phyloP scores from a whole-genome alignment of 2,113 vertebrate genomes.

The Rhegmatorhina hoffmannsi region DNA sequence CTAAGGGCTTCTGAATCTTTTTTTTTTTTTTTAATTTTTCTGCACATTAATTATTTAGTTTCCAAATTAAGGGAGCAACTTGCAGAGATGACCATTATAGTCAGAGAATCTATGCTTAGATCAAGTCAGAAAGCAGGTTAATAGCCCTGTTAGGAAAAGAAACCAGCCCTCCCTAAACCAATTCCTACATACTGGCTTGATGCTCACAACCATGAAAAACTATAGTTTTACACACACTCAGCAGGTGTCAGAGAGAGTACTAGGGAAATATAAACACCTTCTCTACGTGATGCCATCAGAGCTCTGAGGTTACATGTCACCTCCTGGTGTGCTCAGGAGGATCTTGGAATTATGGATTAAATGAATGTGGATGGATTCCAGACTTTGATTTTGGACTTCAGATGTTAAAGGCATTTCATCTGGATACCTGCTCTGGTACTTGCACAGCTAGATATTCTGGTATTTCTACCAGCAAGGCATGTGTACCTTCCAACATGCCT shows the following conservation, averaged over 20 bases:
- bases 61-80: conserved; percentile 15
- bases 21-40: not conserved
- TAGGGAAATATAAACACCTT: conserved; percentile 54
- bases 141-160: conserved; percentile 21
- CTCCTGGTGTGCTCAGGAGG: not conserved
- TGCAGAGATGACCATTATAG: not conserved
- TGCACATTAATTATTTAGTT: not conserved
- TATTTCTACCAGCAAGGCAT: not conserved
- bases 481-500: not conserved
- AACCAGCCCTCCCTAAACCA: not conserved
- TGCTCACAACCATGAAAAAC: conserved; percentile 38
- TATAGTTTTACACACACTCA: conserved; percentile 3
- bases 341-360: not conserved
- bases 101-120: not conserved
- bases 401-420: not conserved
- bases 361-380: not conserved
- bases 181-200: not conserved
- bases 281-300: conserved; percentile 24
- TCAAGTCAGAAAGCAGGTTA: conserved; percentile 49
- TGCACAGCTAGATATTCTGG: not conserved
- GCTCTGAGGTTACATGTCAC: conserved; percentile 23
- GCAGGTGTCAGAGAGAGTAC: conserved; percentile 27
- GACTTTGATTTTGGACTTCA: not conserved
- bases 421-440: not conserved
- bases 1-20: not conserved